Evolutionary conservation across 2,113 vertebrate species (phyloP).

Genomic region (Sebastes schlegelii): DNA sequence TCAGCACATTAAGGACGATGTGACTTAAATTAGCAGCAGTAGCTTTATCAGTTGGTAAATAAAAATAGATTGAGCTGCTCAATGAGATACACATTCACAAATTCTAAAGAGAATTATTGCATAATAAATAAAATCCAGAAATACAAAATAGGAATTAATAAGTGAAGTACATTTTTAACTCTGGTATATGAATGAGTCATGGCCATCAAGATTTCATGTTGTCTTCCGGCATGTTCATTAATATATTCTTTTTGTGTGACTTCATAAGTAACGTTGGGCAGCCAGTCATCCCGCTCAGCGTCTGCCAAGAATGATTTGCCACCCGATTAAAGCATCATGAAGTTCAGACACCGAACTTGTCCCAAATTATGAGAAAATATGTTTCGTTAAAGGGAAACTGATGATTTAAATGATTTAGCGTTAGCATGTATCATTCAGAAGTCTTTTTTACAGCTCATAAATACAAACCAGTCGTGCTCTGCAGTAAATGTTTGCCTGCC

Average conservation of each 20-base stretch:
- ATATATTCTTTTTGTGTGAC: slow-evolving; percentile 35
- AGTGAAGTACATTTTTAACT: neutral
- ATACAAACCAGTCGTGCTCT: neutral
- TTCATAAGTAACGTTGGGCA: slow-evolving; percentile 27
- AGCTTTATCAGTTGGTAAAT: neutral
- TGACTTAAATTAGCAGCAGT: neutral
- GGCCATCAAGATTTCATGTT: slow-evolving; percentile 44
- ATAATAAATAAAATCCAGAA: neutral
- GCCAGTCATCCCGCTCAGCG: slow-evolving; percentile 15
- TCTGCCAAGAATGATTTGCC: slow-evolving; percentile 40
- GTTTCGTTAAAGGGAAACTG: no score
- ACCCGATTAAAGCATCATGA: slow-evolving; percentile 35
- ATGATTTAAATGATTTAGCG: slow-evolving; percentile 1
- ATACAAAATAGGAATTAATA: neutral
- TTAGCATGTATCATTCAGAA: slow-evolving; percentile 11
- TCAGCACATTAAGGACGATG: neutral
- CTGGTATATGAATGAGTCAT: slow-evolving; percentile 32
- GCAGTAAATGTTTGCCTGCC: slow-evolving; percentile 24
- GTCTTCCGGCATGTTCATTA: slow-evolving; percentile 37
- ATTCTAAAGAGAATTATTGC: neutral
- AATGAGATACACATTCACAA: neutral
- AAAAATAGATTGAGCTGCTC: neutral
- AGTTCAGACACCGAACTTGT: slow-evolving; percentile 8
- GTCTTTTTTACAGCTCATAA: slow-evolving; percentile 9
- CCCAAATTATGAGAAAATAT: no score